Base-by-base conservation (phyloP, 2,113 vertebrate species). In the Austrofundulus limnaeus region DNA sequence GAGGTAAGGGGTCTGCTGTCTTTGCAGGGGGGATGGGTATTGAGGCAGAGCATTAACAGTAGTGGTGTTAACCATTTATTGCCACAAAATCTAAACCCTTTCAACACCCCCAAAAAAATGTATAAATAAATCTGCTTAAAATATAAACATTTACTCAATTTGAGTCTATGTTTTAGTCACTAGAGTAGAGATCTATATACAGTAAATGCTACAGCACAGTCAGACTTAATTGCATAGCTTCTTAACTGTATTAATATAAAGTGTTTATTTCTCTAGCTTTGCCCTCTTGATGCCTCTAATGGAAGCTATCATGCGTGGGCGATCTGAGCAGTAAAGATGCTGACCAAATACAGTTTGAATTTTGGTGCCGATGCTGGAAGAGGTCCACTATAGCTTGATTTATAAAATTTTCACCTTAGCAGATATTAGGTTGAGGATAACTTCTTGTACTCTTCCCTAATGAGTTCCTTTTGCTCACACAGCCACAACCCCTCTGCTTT, bases 361-460 rank as follows among this genome's bases (percentile, higher is more conserved):
- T 41, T 54, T 17, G 34, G 66, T 72, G 60, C 56, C 5, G 25
- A 65, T 61, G 39, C 53, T 82, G 74, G 83, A 85, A 63, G 52
- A 11, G 7, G 20, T 77, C 75, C 70, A 75, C 47, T 73, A 70
- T 57, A 53, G 52, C 47, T 12, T 8, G 23, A 72, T 88, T 80
- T 87, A 81, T 86, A 87, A 87, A 87, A 8, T 5, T 34, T 81
- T 84, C 77, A 78, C 83, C 75, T 68, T 77, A 39, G 65, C 2
- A 54, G 61, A 82, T 79, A 81, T 88, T 83, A 87, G 69, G 57
- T 56, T 39, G 66, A 64, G 81, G 77, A 59, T 74, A 80, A 84
- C 63, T 72, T 56, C 54, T 37, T 31, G 38, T 57, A 56, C 63
- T 56, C 34, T 56, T 70, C 67, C 67, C 65, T 23, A 24, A 41